Evolutionary conservation across 1,140 invertebrate species (phyloP).

Genomic region (Dendrolimus kikuchii): DNA sequence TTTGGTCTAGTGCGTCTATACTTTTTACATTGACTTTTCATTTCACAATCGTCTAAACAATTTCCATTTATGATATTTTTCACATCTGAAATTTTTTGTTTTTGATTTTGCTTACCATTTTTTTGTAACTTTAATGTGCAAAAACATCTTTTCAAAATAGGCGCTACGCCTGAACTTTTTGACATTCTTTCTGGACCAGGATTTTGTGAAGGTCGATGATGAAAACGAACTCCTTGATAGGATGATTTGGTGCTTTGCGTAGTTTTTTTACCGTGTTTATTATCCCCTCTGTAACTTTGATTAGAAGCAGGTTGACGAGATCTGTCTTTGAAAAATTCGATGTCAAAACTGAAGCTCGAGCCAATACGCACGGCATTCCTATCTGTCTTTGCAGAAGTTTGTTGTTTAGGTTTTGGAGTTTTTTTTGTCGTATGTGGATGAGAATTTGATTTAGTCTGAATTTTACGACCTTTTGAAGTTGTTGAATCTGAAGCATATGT

Average conservation of each 20-base stretch:
- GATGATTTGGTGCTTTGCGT: neutral
- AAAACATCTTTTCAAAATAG: constrained; percentile 21
- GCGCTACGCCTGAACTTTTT: constrained; percentile 7
- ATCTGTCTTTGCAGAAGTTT: neutral
- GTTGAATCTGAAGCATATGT: neutral
- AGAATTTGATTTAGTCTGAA: neutral
- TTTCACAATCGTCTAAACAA: too few relatives aligned
- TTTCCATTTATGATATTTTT: neutral
- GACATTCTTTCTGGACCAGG: constrained; percentile 1
- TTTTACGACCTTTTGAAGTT: neutral
- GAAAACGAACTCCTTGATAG: constrained; percentile 1
- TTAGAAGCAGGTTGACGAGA: constrained; percentile 1
- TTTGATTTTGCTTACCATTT: constrained; percentile 2
- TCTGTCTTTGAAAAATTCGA: constrained; percentile 28
- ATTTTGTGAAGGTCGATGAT: constrained; percentile 4
- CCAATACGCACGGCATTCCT: constrained; percentile 14
- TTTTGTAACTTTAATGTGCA: constrained; percentile 24
- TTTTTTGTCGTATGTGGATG: neutral
- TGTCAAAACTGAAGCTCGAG: constrained; percentile 29
- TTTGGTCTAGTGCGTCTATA: too few relatives aligned
- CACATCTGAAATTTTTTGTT: neutral
- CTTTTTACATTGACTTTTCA: too few relatives aligned
- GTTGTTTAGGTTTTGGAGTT: neutral
- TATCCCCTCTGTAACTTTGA: constrained; percentile 2
- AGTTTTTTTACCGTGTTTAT: constrained; percentile 3